Percentiles rank a stretch among this genome's conserved stretches.
These are phyloP conservation scores for Xiphophorus birchmanni DNA, from an alignment of 2,797 vertebrate species.

Conservation along the genomic window DNA sequence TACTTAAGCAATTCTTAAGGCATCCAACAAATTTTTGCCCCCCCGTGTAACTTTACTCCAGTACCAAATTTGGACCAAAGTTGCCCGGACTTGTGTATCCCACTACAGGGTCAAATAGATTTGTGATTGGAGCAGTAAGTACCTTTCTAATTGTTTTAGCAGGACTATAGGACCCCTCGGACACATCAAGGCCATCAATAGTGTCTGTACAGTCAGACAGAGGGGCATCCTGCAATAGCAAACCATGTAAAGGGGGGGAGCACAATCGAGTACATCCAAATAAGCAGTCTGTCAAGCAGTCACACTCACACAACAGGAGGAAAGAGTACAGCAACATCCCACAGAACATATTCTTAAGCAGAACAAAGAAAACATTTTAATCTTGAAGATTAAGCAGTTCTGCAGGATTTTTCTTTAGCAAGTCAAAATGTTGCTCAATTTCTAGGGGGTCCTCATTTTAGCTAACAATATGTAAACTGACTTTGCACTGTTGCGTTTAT, in stretches of 20 bases:
- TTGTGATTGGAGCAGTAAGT: conserved; percentile 82
- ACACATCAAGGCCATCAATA: conserved; percentile 97
- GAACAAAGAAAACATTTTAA: not conserved
- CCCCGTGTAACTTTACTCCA: not conserved
- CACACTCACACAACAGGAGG: conserved; percentile 62
- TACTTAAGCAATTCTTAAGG: not conserved
- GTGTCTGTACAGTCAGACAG: conserved; percentile 99
- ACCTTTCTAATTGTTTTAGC: conserved; percentile 99
- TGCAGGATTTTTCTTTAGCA: not conserved
- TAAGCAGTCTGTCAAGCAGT: conserved; percentile 36
- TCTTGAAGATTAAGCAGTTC: not conserved
- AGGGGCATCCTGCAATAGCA: conserved; percentile 98
- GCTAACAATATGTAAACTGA: not conserved
- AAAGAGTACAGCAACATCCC: conserved; percentile 36
- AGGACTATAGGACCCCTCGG: conserved; percentile 97
- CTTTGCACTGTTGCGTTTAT: conserved; percentile 67
- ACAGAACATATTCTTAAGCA: conserved; percentile 1
- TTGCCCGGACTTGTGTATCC: not conserved
- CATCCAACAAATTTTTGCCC: not conserved
- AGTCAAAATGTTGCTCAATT: not conserved
- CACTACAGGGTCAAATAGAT: conserved; percentile 30
- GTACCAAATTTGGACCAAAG: not conserved
- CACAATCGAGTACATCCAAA: conserved; percentile 79
- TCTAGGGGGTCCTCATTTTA: not conserved
- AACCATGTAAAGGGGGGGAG: conserved; percentile 89